Evolutionary conservation across 2,888 invertebrate species (phyloP).

Genomic region (Morpho deidamia): DNA sequence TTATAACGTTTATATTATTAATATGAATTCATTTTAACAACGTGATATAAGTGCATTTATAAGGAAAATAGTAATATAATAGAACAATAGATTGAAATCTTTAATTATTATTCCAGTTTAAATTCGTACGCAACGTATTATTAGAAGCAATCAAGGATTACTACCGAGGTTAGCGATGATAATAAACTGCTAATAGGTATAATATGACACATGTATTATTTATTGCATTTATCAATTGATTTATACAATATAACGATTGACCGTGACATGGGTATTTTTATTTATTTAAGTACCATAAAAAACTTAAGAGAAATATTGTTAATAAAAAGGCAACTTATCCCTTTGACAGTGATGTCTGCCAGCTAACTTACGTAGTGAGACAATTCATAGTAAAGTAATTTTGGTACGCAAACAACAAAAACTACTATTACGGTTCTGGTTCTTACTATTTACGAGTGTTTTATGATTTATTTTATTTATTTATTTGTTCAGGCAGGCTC

Average conservation of each 20-base stretch:
- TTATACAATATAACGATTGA: constrained; percentile 12
- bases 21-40: background rate
- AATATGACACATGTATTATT: constrained; percentile 30
- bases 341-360: too few species aligned
- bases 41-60: background rate
- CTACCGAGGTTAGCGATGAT: constrained; percentile 30
- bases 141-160: constrained; percentile 35
- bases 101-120: constrained; percentile 48
- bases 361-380: too few species aligned
- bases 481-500: too few species aligned
- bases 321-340: too few species aligned
- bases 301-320: too few species aligned
- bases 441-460: background rate
- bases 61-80: background rate
- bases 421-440: background rate
- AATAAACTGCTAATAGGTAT: constrained; percentile 29
- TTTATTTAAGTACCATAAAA: background rate
- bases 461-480: too few species aligned
- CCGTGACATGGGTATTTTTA: constrained; percentile 17
- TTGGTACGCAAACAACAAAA: too few species aligned
- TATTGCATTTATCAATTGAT: constrained; percentile 20
- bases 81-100: constrained; percentile 11
- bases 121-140: constrained; percentile 31
- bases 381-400: too few species aligned
- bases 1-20: background rate